Evolutionary conservation across 2,113 vertebrate genomes (phyloP).

Genomic region (Sialia sialis): DNA sequence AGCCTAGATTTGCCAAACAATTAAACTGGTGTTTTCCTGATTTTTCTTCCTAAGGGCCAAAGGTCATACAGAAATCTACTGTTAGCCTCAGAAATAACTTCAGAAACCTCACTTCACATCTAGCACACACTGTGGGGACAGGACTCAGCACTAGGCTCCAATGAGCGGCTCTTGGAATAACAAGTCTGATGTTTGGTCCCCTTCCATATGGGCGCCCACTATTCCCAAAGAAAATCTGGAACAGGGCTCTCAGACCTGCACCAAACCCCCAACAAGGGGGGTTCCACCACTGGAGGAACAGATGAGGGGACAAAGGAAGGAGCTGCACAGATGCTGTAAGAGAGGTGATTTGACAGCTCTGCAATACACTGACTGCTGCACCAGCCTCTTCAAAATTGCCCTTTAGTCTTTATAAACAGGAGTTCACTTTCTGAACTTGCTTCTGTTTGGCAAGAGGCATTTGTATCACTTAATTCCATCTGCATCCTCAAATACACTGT

Average conservation of each 20-base stretch:
- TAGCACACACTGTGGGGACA: fast-evolving
- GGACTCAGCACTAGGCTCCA: not conserved
- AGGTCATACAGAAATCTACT: not conserved
- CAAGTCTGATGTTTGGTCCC: not conserved
- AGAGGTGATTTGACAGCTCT: not conserved
- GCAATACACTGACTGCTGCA: not conserved
- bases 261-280: not conserved
- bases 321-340: not conserved
- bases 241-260: not conserved
- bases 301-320: not conserved
- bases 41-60: not conserved
- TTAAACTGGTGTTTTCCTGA: not conserved
- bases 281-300: not conserved
- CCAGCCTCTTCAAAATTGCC: not conserved
- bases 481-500: not conserved
- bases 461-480: not conserved
- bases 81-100: not conserved
- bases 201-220: not conserved
- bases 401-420: not conserved
- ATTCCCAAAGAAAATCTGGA: not conserved
- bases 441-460: not conserved
- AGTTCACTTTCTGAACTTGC: not conserved
- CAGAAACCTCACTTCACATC: not conserved
- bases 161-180: not conserved
- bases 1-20: not conserved